These are phyloP conservation scores for Palythoa caribaeorum DNA, from an alignment of 92 coral and sea anemone species.

Conservation along the genomic window DNA sequence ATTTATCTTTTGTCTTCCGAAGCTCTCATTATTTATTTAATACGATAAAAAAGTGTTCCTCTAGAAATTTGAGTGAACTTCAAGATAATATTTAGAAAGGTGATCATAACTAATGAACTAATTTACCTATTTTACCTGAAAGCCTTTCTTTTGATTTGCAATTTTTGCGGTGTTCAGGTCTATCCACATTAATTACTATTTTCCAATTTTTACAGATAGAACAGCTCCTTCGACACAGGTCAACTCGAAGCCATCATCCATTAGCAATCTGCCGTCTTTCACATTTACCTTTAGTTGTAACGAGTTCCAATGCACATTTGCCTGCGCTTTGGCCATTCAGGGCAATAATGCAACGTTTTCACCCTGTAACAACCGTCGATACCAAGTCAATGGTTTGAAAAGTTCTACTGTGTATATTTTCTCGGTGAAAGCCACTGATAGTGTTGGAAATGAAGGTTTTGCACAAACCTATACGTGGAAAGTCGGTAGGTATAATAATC, in stretches of 20 bases:
- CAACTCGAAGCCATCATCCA: conserved; percentile 60
- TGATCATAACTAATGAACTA: neutral
- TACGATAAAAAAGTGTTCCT: too few relatives aligned
- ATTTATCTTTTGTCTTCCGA: too few relatives aligned
- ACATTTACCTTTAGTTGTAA: conserved; percentile 69
- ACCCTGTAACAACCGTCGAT: conserved; percentile 59
- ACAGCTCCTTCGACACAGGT: conserved; percentile 75
- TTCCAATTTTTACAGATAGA: conserved; percentile 45
- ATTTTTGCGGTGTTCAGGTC: neutral
- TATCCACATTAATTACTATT: neutral
- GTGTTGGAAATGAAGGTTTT: conserved; percentile 76
- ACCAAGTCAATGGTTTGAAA: conserved; percentile 43
- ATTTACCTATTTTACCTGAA: neutral
- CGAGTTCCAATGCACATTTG: conserved; percentile 52
- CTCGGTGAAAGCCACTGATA: conserved; percentile 74
- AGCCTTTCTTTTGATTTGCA: too few relatives aligned
- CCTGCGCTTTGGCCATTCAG: conserved; percentile 56
- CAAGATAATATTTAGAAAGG: too few relatives aligned
- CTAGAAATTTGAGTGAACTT: too few relatives aligned
- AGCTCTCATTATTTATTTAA: too few relatives aligned
- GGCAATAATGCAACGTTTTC: conserved; percentile 44
- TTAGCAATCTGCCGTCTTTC: conserved; percentile 56
- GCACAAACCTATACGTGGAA: conserved; percentile 64
- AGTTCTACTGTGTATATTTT: conserved; percentile 67
- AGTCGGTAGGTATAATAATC: conserved; percentile 62